A percentile compares a stretch with the other conserved stretches of the same genome.
Evolutionary conservation across 2,797 vertebrate species (phyloP).

Genomic region (Periparus ater): DNA sequence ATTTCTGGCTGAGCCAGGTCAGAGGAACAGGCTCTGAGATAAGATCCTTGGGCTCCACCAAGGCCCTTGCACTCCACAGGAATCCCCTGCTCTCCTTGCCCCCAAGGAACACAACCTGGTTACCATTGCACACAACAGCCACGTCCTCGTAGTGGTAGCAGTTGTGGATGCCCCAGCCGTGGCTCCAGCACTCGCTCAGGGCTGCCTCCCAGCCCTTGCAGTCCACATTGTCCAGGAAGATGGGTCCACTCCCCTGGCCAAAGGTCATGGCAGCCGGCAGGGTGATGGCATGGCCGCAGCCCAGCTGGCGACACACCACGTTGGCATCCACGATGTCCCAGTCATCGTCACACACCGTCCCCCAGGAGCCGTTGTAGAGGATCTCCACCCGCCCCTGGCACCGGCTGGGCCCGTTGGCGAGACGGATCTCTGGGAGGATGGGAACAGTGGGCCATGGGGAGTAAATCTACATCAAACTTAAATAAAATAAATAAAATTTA

Average conservation of each 20-base stretch:
- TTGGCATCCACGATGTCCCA: constrained; percentile 97
- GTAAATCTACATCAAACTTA: too few species aligned
- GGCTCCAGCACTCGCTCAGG: constrained; percentile 87
- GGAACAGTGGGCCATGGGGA: not conserved
- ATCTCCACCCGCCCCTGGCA: constrained; percentile 94
- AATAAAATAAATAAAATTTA: too few species aligned
- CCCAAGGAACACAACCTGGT: not conserved
- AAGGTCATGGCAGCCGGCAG: constrained; percentile 84
- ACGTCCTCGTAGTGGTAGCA: constrained; percentile 98
- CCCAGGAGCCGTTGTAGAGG: constrained; percentile 84
- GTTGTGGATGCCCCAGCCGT: constrained; percentile 94
- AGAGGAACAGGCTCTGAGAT: not conserved
- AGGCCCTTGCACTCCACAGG: not conserved
- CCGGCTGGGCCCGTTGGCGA: constrained; percentile 84
- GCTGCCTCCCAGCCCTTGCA: constrained; percentile 86
- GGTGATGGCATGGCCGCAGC: constrained; percentile 83
- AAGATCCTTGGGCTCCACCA: not conserved
- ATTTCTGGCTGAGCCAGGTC: not conserved
- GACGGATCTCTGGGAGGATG: constrained; percentile 76
- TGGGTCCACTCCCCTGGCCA: constrained; percentile 86
- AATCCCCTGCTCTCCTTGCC: not conserved
- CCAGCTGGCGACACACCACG: constrained; percentile 91
- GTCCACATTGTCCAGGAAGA: constrained; percentile 93
- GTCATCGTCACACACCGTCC: constrained; percentile 93
- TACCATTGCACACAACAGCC: constrained; percentile 89